A percentile compares a stretch with the other conserved stretches of the same genome.
phyloP scores from a whole-genome alignment of 2,797 vertebrate species.

The Caiman crocodilus region DNA sequence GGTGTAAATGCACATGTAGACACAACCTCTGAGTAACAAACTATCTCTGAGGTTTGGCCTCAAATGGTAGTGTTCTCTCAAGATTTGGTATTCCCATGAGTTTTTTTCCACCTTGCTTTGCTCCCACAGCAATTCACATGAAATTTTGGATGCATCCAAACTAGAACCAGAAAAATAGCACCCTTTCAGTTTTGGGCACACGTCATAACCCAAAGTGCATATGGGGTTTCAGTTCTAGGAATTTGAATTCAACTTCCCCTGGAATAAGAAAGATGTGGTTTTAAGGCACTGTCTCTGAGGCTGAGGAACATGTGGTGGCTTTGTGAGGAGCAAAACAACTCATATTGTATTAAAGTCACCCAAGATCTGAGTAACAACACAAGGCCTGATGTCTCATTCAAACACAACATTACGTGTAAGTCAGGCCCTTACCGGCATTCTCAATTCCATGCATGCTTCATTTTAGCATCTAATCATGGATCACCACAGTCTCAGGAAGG shows the following conservation, averaged over 20 bases:
- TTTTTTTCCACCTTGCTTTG: background rate
- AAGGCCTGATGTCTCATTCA: background rate
- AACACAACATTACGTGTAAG: background rate
- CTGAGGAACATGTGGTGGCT: background rate
- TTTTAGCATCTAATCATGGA: no score
- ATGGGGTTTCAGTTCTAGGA: background rate
- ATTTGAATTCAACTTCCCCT: background rate
- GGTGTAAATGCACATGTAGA: no score
- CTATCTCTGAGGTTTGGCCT: background rate
- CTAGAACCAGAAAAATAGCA: background rate
- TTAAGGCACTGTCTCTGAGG: background rate
- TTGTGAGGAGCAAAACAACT: background rate
- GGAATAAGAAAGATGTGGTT: background rate
- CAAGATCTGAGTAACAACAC: rapidly evolving
- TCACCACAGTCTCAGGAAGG: no score
- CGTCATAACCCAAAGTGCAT: background rate
- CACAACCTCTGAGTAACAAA: background rate
- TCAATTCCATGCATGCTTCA: no score
- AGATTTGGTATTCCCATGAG: background rate
- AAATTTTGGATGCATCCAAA: background rate
- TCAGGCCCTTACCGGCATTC: no score
- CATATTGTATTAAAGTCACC: background rate
- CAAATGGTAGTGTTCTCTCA: background rate
- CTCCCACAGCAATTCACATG: constrained; percentile 2
- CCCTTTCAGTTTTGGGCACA: background rate